Conservation (phyloP, 1,140 invertebrate species). For the Samia ricini region DNA sequence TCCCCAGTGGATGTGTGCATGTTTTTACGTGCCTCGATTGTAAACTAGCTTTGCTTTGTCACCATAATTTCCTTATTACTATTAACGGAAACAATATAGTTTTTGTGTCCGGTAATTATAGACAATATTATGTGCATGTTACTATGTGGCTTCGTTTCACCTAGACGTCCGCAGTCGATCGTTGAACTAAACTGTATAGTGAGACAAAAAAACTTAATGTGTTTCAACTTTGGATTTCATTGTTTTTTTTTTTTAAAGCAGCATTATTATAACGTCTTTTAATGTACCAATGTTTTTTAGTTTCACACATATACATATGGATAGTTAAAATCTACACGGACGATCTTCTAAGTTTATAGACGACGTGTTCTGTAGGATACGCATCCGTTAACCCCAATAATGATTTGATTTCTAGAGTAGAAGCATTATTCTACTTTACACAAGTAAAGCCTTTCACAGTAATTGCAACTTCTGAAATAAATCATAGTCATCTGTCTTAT, state of each 20-base stretch:
- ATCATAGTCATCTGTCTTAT: no score
- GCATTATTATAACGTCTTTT: not conserved
- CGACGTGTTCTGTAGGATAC: no score
- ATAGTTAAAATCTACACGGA: no score
- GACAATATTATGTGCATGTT: not conserved
- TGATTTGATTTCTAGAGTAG: no score
- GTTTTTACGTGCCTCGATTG: constrained; percentile 14
- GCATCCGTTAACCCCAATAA: no score
- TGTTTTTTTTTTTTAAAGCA: not conserved
- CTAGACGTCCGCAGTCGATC: not conserved
- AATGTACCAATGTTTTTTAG: not conserved
- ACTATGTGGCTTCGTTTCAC: not conserved
- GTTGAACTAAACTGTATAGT: not conserved
- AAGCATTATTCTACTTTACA: no score
- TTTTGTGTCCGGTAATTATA: constrained; percentile 7
- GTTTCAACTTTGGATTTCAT: not conserved
- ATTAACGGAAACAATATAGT: constrained; percentile 13
- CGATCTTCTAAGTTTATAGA: no score
- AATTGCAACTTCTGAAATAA: no score
- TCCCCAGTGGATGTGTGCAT: constrained; percentile 21
- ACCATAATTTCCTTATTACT: constrained; percentile 24
- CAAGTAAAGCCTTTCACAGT: no score
- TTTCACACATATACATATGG: no score
- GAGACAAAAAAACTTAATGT: not conserved
- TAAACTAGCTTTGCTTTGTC: constrained; percentile 10